These are phyloP conservation scores for Drosophila carrolli DNA, from an alignment of 1,140 invertebrate species.

Conservation along the genomic window DNA sequence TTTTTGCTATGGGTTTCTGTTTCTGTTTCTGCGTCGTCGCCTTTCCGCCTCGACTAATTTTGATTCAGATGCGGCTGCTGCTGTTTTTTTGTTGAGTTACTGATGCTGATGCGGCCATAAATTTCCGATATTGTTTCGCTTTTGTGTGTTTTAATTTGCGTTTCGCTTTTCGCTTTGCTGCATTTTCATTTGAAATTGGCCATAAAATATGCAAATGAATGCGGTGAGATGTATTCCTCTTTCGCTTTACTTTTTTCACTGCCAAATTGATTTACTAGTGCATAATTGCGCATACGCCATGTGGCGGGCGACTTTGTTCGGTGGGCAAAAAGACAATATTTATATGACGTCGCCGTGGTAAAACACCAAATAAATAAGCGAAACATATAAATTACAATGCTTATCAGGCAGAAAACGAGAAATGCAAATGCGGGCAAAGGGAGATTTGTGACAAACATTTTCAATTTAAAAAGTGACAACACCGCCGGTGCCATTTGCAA, in stretches of 20 bases:
- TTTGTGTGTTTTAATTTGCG: slow-evolving; percentile 70
- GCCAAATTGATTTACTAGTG: slow-evolving; percentile 35
- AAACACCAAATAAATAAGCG: slow-evolving; percentile 28
- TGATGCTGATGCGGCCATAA: slow-evolving; percentile 59
- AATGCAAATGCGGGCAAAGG: slow-evolving; percentile 8
- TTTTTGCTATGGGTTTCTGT: slow-evolving; percentile 8
- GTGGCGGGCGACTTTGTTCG: background rate
- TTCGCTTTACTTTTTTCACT: slow-evolving; percentile 2
- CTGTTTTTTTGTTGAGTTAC: slow-evolving; percentile 29
- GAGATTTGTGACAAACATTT: slow-evolving; percentile 70
- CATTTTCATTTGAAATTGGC: slow-evolving; percentile 71
- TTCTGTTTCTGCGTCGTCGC: slow-evolving; percentile 52
- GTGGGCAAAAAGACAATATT: slow-evolving; percentile 5
- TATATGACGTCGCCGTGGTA: slow-evolving; percentile 4
- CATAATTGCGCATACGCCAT: slow-evolving; percentile 41
- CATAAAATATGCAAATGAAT: slow-evolving; percentile 75
- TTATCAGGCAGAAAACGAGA: slow-evolving; percentile 47
- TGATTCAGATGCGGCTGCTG: slow-evolving; percentile 30
- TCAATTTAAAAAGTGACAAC: slow-evolving; percentile 77
- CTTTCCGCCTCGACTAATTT: slow-evolving; percentile 52
- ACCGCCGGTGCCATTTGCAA: slow-evolving; percentile 17
- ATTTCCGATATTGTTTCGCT: slow-evolving; percentile 69
- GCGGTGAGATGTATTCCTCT: slow-evolving; percentile 23
- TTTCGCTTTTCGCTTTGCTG: slow-evolving; percentile 60
- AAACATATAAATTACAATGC: slow-evolving; percentile 46